Evolutionary conservation across 2,113 vertebrate species (phyloP).

Genomic region (Uropsilus gracilis): DNA sequence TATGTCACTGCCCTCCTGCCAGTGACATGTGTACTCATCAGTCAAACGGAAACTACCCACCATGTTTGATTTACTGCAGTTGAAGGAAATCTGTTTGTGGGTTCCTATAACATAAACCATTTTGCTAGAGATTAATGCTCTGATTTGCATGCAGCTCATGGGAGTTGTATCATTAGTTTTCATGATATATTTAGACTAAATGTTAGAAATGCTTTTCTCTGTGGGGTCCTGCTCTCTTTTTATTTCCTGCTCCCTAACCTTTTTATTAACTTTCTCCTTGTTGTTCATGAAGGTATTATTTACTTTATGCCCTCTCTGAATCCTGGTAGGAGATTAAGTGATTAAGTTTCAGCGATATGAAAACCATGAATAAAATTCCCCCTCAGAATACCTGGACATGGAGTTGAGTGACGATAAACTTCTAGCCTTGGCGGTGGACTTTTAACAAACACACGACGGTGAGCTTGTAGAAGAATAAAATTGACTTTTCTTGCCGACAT

Average conservation of each 20-base stretch:
- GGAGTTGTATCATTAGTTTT: conserved; percentile 81
- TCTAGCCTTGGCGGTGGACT: conserved; percentile 59
- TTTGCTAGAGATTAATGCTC: conserved; percentile 85
- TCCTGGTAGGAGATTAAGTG: conserved; percentile 70
- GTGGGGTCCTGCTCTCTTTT: conserved; percentile 71
- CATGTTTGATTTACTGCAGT: conserved; percentile 84
- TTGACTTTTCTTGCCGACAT: conserved; percentile 62
- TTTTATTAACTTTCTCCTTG: conserved; percentile 79
- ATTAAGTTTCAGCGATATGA: conserved; percentile 64
- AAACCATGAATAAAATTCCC: conserved; percentile 63
- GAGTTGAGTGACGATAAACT: conserved; percentile 46
- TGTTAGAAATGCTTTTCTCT: conserved; percentile 76
- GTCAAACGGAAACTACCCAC: conserved; percentile 84
- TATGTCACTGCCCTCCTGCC: conserved; percentile 83
- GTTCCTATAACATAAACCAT: conserved; percentile 86
- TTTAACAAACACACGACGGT: conserved; percentile 62
- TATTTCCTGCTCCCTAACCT: conserved; percentile 65
- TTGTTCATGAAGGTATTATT: conserved; percentile 70
- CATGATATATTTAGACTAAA: conserved; percentile 80
- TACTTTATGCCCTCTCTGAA: conserved; percentile 68
- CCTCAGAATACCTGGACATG: conserved; percentile 61
- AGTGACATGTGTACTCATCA: conserved; percentile 86
- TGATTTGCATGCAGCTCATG: conserved; percentile 84
- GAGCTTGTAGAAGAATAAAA: conserved; percentile 77
- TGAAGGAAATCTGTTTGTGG: conserved; percentile 84